Evolutionary conservation across 2,113 vertebrate species (phyloP), one percentile per base, ranked within the genome.

Genomic region (Colinus virginianus): DNA sequence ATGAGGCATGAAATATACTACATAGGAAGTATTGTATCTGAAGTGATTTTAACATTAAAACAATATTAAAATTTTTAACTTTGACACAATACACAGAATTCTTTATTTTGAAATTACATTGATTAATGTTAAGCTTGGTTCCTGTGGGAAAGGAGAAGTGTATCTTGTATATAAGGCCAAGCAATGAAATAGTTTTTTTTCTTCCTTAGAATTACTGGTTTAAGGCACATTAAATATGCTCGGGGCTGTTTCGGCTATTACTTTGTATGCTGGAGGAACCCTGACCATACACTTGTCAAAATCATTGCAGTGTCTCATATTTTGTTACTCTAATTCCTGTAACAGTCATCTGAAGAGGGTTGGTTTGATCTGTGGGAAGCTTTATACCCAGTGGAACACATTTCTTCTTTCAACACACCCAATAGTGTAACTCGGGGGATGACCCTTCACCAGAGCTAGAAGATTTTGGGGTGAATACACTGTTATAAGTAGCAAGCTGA

Each of bases 1-100:
- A 98, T 97, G 97, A 96, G 96, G 95, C 98, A 72, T 97, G 97
- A 97, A 97, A 97, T 97, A 78, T 55, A 95, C 88, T 96, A 83
- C 95, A 96, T 91, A 82, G 68, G 94, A 96, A 96, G 83, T 63
- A 69, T 96, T 96, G 67, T 95, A 67, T 90, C 84, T 94, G 75
- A 75, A 96, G 95, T 90, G 96, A 91, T 93, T 97, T 97, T 97
- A 95, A 66, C 74, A 87, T 96, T 90, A 96, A 94, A 95, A 97
- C 94, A 97, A 78, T 96, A 94, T 94, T 96, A 72, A 93, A 91
- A n/a, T 97, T 97, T 97, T 97, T 97, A 98, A 97, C 95, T 94
- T 96, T 97, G 97, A 96, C 96, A 96, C 74, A 22, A 78, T 87
- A 26, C 78, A 71, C 93, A 96, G 81, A 49, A 82, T 84, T 92